Evolutionary conservation across 1,140 invertebrate species (phyloP), one percentile per base, ranked within the genome.

Genomic region (Calosoma granatense): DNA sequence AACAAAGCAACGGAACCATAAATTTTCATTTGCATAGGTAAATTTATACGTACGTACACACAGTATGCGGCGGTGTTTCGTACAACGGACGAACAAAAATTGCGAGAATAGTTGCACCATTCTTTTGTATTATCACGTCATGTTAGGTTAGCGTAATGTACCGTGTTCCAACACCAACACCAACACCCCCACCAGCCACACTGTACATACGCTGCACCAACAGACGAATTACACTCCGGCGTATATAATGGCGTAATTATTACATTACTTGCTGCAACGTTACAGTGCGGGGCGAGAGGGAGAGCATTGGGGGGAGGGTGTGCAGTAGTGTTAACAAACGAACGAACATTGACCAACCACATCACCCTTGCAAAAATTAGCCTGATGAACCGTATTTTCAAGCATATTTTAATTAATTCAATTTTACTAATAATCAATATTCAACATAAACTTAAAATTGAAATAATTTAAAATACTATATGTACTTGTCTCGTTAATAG

Each of bases 1-100:
- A 47, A 47, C 41, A 47, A 47, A 47, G 41, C 41, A 12, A 47
- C 41, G 41, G 41, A 47, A 47, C 41, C 41, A 47, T 47, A 47
- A 47, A 47, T 47, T 47, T 47, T 17, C 9, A 47, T 47, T 47
- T 47, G 41, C 41, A 47, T 47, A 47, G 41, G 41, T 47, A 47
- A 47, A 47, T 47, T 9, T 47, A 30, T 47, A 17, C 17, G 17
- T 17, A 47, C 15, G 6, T 47, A 47, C 17, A 47, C 41, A 47
- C 9, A 12, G 17, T 17, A 6, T 47, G 41, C 41, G 26, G 6
- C 26, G n/a, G 26, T 36, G 6, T 36, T 36, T 6, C 26, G n/a
- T 36, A n/a, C 26, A 36, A 36, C 26, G 26, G 9, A 17, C 41
- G 26, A 11, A 17, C 15, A 47, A 47, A 47, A 47, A 47, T 17